Evolutionary conservation across 2,888 invertebrate species (phyloP), one percentile per base, ranked within the genome.

Genomic region (Teleiodes luculella): DNA sequence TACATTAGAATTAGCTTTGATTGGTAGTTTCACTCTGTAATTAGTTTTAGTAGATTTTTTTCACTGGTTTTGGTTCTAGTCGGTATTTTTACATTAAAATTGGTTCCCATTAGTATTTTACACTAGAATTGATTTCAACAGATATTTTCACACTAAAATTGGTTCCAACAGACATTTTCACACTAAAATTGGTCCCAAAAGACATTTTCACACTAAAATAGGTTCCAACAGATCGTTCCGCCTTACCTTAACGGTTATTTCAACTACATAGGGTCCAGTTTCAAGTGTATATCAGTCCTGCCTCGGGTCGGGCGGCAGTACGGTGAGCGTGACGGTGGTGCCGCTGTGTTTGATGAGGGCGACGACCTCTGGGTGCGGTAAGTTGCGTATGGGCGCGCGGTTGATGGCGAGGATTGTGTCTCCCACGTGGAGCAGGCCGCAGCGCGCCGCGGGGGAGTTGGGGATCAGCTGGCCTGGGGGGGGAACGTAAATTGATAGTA

Each of bases 261-360:
- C 36, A 43, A 50, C 11, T 2, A 28, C 36, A 41, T 31, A 48
- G 5, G 18, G 47, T 10, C 36, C 35, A 6, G 31, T 39, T 10
- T 1, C 24, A 5, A 48, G 30, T 0, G 30, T 30, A 14, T 52
- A 47, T 78, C 69, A 72, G 69, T 72, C 71, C 7, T 56, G 41
- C 0, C 65, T 37, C 0, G 57, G 49, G 8, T 66, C 70, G 0
- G 78, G 66, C 3, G 76, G 78, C 24, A 79, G 64, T 56, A 97
- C 96, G 11, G 96, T 96, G 50, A 97, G 90, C 0, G 96, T 96
- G 56, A 98, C 97, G 47, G 95, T 93, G 63, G 96, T 92, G 18
- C 98, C 98, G 0, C 98, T 98, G 76, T 97, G 98, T 83, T 98
- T 99, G 74, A 99, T 99, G 59, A 99, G 93, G 76, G 97, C 97